Base-by-base conservation (phyloP, 23 tunicate species). In the Halocynthia aurantium region DNA sequence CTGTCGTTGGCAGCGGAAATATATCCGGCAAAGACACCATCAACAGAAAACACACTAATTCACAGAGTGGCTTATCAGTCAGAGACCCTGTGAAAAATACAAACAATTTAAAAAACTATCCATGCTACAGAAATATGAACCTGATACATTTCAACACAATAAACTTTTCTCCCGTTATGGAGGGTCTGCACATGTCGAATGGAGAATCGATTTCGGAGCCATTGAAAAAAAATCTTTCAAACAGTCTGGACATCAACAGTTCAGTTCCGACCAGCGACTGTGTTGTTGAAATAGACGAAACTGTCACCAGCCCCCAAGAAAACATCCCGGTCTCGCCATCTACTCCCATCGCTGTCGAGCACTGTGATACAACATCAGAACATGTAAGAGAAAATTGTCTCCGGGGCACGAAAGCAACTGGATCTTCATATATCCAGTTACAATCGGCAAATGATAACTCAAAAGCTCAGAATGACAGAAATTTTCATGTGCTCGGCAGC, bases 101-200 rank as follows among this genome's bases (percentile, higher is more conserved):
- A 22, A n/a, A 71, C 12, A 11, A 6, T 15, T 74, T 64, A 12
- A 74, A 54, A 54, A 74, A 54, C 56, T 65, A 65, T 65, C 64
- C 60, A 13, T 74, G 62, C 21, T 74, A 74, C 31, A 64, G 78
- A 40, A 54, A 54, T 10, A 54, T 74, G 62, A 74, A 56, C 56
- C 60, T 74, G 8, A 44, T 74, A 10, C 55, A 74, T 44, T 74
- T 74, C 56, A 64, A 64, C 18, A 74, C 78, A 17, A 74, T 74
- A 53, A 74, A 74, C 6, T 74, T 74, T 6, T 53, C 78, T 52
- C 78, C 78, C 7, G 78, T 74, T 56, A 74, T 74, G 78, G 78
- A 54, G 2, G 55, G 63, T 54, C 55, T 21, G 8, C 10, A 62
- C 8, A 11, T 53, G 13, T 31, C 44, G 44, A 31, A 31, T 31